Evolutionary conservation across 2,113 vertebrate genomes (phyloP).

Genomic region (Thamnaconus septentrionalis): DNA sequence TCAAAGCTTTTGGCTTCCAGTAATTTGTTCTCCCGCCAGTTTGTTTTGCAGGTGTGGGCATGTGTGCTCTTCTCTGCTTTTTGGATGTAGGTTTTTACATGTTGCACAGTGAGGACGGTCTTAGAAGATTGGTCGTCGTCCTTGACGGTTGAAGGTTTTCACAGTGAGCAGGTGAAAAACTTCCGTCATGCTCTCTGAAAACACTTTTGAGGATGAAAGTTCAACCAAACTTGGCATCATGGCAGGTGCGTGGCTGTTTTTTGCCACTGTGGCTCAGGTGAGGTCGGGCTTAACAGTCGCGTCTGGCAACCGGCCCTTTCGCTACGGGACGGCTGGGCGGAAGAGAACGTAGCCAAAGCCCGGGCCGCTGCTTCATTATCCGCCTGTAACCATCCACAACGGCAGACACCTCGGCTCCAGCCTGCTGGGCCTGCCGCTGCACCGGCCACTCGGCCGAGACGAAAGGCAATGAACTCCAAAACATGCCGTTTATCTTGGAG

Average conservation of each 20-base stretch:
- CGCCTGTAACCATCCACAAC: constrained; percentile 61
- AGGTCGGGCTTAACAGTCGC: constrained; percentile 16
- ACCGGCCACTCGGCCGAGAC: constrained; percentile 66
- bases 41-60: no score
- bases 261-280: constrained; percentile 12
- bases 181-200: constrained; percentile 13
- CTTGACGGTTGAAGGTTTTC: constrained; percentile 20
- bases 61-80: not conserved
- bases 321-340: constrained; percentile 35
- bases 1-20: not conserved
- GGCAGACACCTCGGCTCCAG: constrained; percentile 46
- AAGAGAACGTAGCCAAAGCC: constrained; percentile 35
- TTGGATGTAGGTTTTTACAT: constrained; percentile 10
- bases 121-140: not conserved
- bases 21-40: not conserved
- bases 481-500: constrained; percentile 75
- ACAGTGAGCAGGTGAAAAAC: constrained; percentile 11
- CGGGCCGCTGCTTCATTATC: constrained; percentile 68
- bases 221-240: no score
- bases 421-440: constrained; percentile 53
- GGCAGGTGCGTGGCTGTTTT: no score
- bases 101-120: constrained; percentile 12
- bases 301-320: constrained; percentile 38
- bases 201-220: not conserved
- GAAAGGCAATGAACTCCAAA: constrained; percentile 74